These are phyloP conservation scores for Elmis aenea DNA, from an alignment of 2,888 invertebrate genomes.

Conservation along the genomic window DNA sequence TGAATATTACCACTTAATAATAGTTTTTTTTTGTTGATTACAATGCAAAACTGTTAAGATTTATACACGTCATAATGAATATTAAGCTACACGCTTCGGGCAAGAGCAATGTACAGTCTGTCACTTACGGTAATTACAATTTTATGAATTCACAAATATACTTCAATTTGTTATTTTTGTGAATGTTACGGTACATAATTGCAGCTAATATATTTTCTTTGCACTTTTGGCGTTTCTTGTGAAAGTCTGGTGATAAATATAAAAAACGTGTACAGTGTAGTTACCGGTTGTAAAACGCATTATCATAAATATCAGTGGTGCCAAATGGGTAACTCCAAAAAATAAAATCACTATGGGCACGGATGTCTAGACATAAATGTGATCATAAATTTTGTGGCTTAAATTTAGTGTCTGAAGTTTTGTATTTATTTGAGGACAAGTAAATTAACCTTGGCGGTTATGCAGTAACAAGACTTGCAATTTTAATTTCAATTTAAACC, in stretches of 20 bases:
- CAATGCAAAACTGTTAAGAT: too few species aligned
- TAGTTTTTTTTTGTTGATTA: too few species aligned
- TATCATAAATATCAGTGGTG: conserved; percentile 24
- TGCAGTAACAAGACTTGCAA: conserved; percentile 10
- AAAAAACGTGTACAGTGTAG: conserved; percentile 11
- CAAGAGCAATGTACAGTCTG: too few species aligned
- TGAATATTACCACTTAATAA: too few species aligned
- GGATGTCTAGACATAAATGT: conserved; percentile 26
- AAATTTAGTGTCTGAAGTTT: conserved; percentile 22
- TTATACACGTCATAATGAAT: too few species aligned
- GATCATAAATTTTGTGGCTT: conserved; percentile 25
- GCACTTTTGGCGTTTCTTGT: too few species aligned
- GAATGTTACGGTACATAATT: too few species aligned
- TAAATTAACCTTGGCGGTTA: conserved; percentile 20
- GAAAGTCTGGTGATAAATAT: conserved; percentile 14
- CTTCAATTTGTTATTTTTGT: too few species aligned
- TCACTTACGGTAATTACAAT: too few species aligned
- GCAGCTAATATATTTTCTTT: too few species aligned
- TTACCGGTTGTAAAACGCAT: conserved; percentile 16
- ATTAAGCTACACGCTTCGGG: too few species aligned
- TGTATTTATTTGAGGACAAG: conserved; percentile 23
- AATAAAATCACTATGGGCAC: conserved; percentile 23
- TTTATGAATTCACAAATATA: too few species aligned
- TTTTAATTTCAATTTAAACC: conserved; percentile 19
- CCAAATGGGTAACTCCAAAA: conserved; percentile 24